Evolutionary conservation across 2,888 invertebrate genomes (phyloP).

Genomic region (Mimachlamys varia): DNA sequence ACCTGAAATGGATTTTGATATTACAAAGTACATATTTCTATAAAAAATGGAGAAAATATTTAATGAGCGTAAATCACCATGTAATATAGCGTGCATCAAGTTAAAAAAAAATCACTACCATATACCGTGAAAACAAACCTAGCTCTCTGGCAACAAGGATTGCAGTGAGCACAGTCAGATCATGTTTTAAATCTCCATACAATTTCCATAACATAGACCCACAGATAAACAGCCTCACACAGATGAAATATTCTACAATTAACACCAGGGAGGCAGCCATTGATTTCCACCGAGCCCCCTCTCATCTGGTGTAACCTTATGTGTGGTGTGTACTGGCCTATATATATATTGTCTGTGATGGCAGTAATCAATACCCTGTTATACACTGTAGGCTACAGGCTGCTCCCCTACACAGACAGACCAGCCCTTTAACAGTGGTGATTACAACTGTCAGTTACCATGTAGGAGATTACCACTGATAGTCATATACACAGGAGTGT

Average conservation of each 20-base stretch:
- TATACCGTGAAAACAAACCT: not conserved
- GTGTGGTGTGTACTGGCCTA: not conserved
- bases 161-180: too few relatives aligned
- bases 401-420: not conserved
- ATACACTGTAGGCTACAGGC: not conserved
- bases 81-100: not conserved
- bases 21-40: not conserved
- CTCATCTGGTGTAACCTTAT: not conserved
- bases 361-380: not conserved
- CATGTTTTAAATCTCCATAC: not conserved
- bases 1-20: not conserved
- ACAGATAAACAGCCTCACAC: not conserved
- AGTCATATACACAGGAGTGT: conserved; percentile 13
- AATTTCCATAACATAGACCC: not conserved
- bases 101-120: not conserved
- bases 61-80: not conserved
- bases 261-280: not conserved
- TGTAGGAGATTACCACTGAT: conserved; percentile 6
- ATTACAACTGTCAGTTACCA: not conserved
- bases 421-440: not conserved
- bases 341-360: not conserved
- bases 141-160: not conserved
- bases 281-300: not conserved
- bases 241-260: conserved; percentile 11
- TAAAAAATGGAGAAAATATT: not conserved